Evolutionary conservation across 92 coral and sea anemone species (phyloP).

Genomic region (Siderastrea siderea): DNA sequence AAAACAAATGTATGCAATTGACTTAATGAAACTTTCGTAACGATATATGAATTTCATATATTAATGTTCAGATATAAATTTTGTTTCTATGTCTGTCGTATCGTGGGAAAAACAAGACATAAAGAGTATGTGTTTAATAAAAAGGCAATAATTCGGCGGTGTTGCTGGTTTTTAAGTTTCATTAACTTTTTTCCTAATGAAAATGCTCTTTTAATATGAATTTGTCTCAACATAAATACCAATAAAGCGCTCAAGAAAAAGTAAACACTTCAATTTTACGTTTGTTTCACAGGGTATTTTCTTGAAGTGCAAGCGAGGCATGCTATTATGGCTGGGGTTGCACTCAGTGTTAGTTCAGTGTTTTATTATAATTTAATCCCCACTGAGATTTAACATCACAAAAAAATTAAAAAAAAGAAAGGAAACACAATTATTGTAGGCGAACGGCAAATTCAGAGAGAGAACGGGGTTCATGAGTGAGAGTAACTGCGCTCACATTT

Average conservation of each 20-base stretch:
- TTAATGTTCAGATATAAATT: too few relatives aligned
- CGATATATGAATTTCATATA: too few relatives aligned
- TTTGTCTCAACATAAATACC: slow-evolving; percentile 1
- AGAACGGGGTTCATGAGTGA: too few relatives aligned
- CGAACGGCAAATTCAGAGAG: too few relatives aligned
- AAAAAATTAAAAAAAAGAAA: too few relatives aligned
- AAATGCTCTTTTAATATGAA: background rate
- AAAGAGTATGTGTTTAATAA: background rate
- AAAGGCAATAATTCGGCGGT: background rate
- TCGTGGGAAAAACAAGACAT: slow-evolving; percentile 20
- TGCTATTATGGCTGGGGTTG: too few relatives aligned
- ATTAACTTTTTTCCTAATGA: background rate
- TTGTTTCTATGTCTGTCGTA: background rate
- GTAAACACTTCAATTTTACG: background rate
- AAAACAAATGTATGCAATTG: background rate
- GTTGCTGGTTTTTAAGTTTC: background rate
- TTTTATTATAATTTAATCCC: too few relatives aligned
- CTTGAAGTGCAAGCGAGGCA: background rate
- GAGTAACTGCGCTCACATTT: too few relatives aligned
- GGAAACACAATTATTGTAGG: too few relatives aligned
- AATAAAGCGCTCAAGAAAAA: background rate
- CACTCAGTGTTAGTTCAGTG: too few relatives aligned
- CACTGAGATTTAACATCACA: too few relatives aligned
- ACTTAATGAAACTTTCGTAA: background rate
- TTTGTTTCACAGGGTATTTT: background rate